Base-by-base conservation (phyloP, 1,140 invertebrate genomes). In the Cyphomyrmex costatus region DNA sequence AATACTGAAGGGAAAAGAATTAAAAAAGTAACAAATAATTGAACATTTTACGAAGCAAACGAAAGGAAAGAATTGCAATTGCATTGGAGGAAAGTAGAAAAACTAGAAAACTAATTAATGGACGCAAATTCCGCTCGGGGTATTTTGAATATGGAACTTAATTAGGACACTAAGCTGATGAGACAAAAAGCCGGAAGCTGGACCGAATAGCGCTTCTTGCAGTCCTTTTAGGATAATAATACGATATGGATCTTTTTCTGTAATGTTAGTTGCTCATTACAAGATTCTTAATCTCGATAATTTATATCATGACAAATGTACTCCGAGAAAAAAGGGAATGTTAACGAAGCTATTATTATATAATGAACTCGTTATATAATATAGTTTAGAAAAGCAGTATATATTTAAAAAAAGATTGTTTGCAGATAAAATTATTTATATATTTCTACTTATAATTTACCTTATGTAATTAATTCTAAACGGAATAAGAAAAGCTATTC, bases 91-190 rank as follows among this genome's bases (percentile, higher is more conserved):
- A 19, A 30, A 82, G 53, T 21, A 74, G 46, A 27, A 49, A 61
- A 30, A 82, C 53, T 21, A 74, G 46, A 27, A 49, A 61, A 30
- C 53, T 83, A 61, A 74, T 83, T 83, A 83, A 60, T 73, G 53
- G 14, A 36, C 16, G 19, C 27, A 74, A 83, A 74, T 61, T 60
- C 53, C 53, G 12, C 79, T 83, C 27, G 53, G 33, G 53, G 27
- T 83, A 36, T 73, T 73, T 42, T 83, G 79, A 83, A 83, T 74
- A 36, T 33, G 30, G 36, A 61, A 83, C 71, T 53, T 74, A 73
- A 83, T 83, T 83, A 83, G 79, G 27, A 61, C 36, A n/a, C 56
- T 24, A 74, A 83, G 79, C 61, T 74, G 79, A 10, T 6, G 14
- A 12, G 30, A 74, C 68, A 83, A 83, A 60, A 83, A 83, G 79